Evolutionary conservation across 2,888 invertebrate species (phyloP).

Genomic region (Brachyptera putata): DNA sequence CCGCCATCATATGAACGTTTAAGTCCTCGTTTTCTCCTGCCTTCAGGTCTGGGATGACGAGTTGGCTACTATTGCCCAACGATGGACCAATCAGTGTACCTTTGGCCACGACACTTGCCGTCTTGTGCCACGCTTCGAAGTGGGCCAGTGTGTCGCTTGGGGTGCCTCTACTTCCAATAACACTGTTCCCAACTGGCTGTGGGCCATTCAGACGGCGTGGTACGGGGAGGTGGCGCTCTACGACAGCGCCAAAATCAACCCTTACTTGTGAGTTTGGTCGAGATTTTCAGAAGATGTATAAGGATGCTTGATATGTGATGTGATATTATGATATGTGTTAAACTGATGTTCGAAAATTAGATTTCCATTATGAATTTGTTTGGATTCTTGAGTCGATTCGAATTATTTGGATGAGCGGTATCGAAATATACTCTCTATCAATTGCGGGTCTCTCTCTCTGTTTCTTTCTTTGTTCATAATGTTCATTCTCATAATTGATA

Average conservation of each 20-base stretch:
- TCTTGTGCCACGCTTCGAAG: slow-evolving; percentile 32
- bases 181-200: background rate
- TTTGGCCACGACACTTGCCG: slow-evolving; percentile 39
- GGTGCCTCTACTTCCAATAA: background rate
- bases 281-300: background rate
- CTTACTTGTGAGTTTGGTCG: slow-evolving; percentile 33
- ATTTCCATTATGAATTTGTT: too few relatives aligned
- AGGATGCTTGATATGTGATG: too few relatives aligned
- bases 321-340: too few relatives aligned
- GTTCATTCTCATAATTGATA: too few relatives aligned
- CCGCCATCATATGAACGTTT: too few relatives aligned
- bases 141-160: background rate
- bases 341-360: too few relatives aligned
- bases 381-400: too few relatives aligned
- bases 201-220: slow-evolving; percentile 20
- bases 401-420: too few relatives aligned
- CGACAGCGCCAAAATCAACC: background rate
- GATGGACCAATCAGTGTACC: slow-evolving; percentile 43
- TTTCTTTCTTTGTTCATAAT: too few relatives aligned
- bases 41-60: slow-evolving; percentile 42
- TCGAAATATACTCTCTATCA: too few relatives aligned
- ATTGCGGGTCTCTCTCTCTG: too few relatives aligned
- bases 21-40: too few relatives aligned
- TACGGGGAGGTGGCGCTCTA: slow-evolving; percentile 28
- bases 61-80: slow-evolving; percentile 42